Base-by-base conservation (phyloP, 2,797 vertebrate genomes). In the Pangasius krempfi region DNA sequence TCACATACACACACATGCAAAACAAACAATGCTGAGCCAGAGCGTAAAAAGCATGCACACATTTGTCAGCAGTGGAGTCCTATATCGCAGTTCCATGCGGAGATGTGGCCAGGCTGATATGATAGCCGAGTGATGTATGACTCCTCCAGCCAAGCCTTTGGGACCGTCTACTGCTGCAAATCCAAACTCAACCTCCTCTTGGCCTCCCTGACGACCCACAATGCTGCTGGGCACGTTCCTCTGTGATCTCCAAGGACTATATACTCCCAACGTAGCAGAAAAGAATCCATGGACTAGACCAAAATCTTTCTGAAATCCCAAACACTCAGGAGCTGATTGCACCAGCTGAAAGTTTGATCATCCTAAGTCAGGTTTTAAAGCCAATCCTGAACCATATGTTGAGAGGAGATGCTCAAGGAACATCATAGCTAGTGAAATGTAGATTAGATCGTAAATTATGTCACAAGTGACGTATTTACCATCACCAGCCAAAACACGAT, bases 211-310 rank as follows among this genome's bases (percentile, higher is more conserved):
- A 85, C 33, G 84, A 68, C 80, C 90, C 78, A 90, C 88, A 90
- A 90, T 86, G 89, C 89, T 86, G 91, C 82, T 86, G 89, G 87
- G 91, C 88, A 88, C 78, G 81, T 91, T 85, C 79, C 87, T 58
- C 73, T 13, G 47, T 76, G 75, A 60, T 92, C 92, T 93, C 93
- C 1, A 30, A 88, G 90, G 93, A 90, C 88, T 22, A 62, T 50
- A 68, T 84, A 68, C 16, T 68, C 82, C 62, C 82, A 84, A 33
- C 20, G 83, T 90, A 89, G 92, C 92, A 89, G 89, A 91, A 91
- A 91, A 89, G 60, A 84, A 87, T 37, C 87, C 85, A 85, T 86
- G 92, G 81, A 89, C 90, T 89, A 90, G 90, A 92, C 92, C 92
- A 93, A 84, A 84, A 68, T 68, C 82, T 66, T 66, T 66, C 16